phyloP scores from a whole-genome alignment of 2,113 vertebrate genomes.

The Forbesichthys agassizii region DNA sequence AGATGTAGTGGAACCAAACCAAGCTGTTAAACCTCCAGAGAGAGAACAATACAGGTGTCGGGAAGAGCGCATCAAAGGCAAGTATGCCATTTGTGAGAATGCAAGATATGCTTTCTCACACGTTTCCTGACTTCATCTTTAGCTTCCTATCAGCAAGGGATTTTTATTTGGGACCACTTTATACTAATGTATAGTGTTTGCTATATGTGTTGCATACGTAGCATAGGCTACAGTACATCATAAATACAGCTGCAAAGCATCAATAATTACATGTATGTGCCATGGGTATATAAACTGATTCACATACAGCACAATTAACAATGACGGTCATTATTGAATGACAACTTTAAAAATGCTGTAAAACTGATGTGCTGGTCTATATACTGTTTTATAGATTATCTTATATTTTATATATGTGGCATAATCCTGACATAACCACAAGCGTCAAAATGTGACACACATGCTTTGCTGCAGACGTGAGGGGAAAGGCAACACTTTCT shows the following conservation, averaged over 20 bases:
- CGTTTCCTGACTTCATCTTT: not conserved
- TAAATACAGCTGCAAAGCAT: no score
- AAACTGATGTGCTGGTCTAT: no score
- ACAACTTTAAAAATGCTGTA: no score
- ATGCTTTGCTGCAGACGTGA: constrained; percentile 30
- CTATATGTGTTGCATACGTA: no score
- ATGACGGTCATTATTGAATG: no score
- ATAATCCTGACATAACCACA: not conserved
- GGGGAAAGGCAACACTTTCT: constrained; percentile 47
- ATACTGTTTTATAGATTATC: no score
- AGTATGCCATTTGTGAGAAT: constrained; percentile 8
- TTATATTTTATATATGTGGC: not conserved
- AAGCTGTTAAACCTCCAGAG: constrained; percentile 36
- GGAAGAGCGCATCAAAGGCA: constrained; percentile 29
- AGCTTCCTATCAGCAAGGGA: not conserved
- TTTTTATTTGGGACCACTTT: not conserved
- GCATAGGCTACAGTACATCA: no score
- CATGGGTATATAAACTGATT: no score
- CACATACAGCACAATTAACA: no score
- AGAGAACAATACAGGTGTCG: constrained; percentile 22
- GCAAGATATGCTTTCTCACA: constrained; percentile 8
- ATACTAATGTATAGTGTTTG: no score
- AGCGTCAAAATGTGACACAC: constrained; percentile 31
- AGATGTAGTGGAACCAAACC: constrained; percentile 22
- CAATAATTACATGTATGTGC: no score